phyloP scores from a whole-genome alignment of 2,888 invertebrate species.

The Entomobrya multifasciata region DNA sequence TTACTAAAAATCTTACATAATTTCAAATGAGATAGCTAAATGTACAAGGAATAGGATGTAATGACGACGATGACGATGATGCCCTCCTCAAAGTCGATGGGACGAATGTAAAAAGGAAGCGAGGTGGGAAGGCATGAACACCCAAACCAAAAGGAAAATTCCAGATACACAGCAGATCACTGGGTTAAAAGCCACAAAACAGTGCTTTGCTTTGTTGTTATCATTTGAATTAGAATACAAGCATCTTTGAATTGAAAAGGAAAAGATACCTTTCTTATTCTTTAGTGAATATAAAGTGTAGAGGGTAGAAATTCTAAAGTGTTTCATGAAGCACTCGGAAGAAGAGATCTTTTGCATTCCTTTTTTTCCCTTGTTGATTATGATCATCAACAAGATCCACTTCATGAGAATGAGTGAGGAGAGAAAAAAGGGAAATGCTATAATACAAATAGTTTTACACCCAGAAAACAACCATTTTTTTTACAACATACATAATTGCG shows the following conservation, averaged over 20 bases:
- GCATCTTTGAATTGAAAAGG: background rate
- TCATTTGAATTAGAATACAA: background rate
- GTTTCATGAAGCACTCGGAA: background rate
- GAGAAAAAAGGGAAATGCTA: background rate
- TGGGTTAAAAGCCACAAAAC: background rate
- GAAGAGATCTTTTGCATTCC: slow-evolving; percentile 53
- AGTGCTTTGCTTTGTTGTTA: background rate
- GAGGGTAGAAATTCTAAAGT: background rate
- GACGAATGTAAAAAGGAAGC: slow-evolving; percentile 7
- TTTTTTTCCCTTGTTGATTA: background rate
- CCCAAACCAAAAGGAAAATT: background rate
- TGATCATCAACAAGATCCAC: slow-evolving; percentile 43
- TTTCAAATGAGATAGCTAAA: slow-evolving; percentile 20
- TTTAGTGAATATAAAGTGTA: background rate
- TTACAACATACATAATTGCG: background rate
- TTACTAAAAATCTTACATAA: slow-evolving; percentile 30
- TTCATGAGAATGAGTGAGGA: slow-evolving; percentile 7
- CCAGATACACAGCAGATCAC: background rate
- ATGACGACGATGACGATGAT: background rate
- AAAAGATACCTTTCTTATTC: background rate
- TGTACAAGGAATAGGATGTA: background rate
- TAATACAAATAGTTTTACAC: slow-evolving; percentile 42
- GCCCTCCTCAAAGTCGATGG: slow-evolving; percentile 1
- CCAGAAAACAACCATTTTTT: slow-evolving; percentile 48
- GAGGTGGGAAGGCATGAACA: background rate